These are phyloP conservation scores for Antheraea yamamai DNA, from an alignment of 2,888 invertebrate species.

Conservation along the genomic window DNA sequence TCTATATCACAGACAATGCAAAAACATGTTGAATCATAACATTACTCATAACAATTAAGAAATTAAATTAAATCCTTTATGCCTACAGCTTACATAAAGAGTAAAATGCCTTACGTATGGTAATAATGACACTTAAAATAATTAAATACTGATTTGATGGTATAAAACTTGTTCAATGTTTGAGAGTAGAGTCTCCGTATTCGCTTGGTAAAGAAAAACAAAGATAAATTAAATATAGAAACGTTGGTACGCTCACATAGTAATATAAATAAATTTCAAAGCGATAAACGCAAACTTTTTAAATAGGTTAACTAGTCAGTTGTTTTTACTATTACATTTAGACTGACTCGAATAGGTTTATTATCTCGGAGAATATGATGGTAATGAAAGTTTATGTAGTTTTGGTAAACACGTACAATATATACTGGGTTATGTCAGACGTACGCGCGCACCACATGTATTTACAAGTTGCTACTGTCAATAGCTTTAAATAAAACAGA, in stretches of 20 bases:
- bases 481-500: not conserved
- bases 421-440: not conserved
- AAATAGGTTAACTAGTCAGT: conserved; percentile 26
- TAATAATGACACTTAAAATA: not conserved
- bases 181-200: no score
- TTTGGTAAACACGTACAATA: not conserved
- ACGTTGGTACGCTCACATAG: not conserved
- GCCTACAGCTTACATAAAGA: not conserved
- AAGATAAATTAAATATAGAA: no score
- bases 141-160: not conserved
- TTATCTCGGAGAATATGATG: conserved; percentile 12
- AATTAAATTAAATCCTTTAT: conserved; percentile 1
- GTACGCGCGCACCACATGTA: not conserved
- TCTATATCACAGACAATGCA: conserved; percentile 6
- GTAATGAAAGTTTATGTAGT: conserved; percentile 16
- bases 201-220: no score
- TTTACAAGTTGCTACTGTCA: not conserved
- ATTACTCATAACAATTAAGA: conserved; percentile 19
- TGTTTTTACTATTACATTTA: conserved; percentile 14
- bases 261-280: not conserved
- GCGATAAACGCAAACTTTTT: not conserved
- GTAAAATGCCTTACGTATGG: not conserved
- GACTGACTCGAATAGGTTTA: conserved; percentile 17
- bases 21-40: conserved; percentile 19
- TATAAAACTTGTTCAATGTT: no score